Evolutionary conservation across 2,797 vertebrate species (phyloP), one percentile per base, ranked within the genome.

Genomic region (Pagetopsis macropterus): DNA sequence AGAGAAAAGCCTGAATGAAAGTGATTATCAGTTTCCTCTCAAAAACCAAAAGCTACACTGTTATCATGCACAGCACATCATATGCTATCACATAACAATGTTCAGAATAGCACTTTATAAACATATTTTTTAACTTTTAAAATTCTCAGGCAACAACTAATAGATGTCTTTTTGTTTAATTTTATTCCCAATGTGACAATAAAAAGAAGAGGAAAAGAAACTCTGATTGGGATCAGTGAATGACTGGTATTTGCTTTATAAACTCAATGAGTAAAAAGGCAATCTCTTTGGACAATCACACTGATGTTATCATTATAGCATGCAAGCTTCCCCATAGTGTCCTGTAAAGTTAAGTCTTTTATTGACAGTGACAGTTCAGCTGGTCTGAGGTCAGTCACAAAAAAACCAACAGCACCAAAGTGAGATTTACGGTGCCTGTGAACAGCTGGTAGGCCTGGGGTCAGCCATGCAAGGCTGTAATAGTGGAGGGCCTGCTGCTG

Each of bases 371-470:
- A 83, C 82, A 79, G 80, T 75, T 48, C 84, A 85, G 88, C 83
- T 87, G 87, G 76, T 87, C 78, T 84, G 81, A 89, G 89, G 87
- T 89, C 82, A 72, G 81, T 41, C 69, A 66, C 51, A 41, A 78
- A 72, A 65, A 51, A 59, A 77, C 68, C 33, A 62, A 61, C 58
- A 67, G 65, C 78, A 65, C 72, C 81, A 72, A 72, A 52, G 21
- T 8, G 66, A 84, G 79, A 89, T 85, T 84, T 78, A 79, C 48
- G 40, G 69, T 82, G 83, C 66, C 75, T 80, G 59, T 45, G 73
- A 91, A 81, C 91, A 89, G 84, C 90, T 87, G 91, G 82, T 78
- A 68, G 84, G 81, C 66, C 87, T 86, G 86, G 84, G 86, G 72
- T 87, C 87, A 87, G 77, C 78, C 86, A 82, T 87, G 87, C 77